phyloP scores from a whole-genome alignment of 2,888 invertebrate species.

The Diloba caeruleocephala region DNA sequence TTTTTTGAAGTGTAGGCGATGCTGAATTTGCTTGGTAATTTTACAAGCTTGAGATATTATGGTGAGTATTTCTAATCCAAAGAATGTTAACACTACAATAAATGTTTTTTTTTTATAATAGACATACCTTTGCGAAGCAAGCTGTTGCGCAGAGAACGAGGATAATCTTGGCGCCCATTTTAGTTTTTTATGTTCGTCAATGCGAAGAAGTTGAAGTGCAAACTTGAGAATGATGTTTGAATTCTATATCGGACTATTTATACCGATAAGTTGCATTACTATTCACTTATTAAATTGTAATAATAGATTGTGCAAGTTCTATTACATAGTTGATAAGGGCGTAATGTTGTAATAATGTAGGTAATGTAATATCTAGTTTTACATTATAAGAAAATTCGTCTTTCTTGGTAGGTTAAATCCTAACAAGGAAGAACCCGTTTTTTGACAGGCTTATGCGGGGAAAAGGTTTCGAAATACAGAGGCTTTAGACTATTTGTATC shows the following conservation, averaged over 20 bases:
- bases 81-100: background rate
- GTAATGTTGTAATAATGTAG: background rate
- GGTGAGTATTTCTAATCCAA: too few relatives aligned
- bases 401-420: too few relatives aligned
- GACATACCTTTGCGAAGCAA: conserved; percentile 62
- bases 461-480: too few relatives aligned
- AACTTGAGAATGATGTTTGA: conserved; percentile 40
- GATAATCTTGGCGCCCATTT: conserved; percentile 62
- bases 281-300: conserved; percentile 5
- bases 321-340: conserved; percentile 4
- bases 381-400: background rate
- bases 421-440: too few relatives aligned
- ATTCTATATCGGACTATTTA: conserved; percentile 18
- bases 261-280: conserved; percentile 18
- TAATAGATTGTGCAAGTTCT: conserved; percentile 1
- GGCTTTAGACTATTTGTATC: too few relatives aligned
- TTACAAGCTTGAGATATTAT: too few relatives aligned
- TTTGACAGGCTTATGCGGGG: too few relatives aligned
- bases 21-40: too few relatives aligned
- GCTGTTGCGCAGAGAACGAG: conserved; percentile 59
- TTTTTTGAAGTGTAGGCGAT: too few relatives aligned
- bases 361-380: background rate
- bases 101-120: background rate
- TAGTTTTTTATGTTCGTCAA: conserved; percentile 30
- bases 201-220: conserved; percentile 1